Evolutionary conservation across 2,888 invertebrate species (phyloP), one percentile per base, ranked within the genome.

Genomic region (Bimastos eiseni): DNA sequence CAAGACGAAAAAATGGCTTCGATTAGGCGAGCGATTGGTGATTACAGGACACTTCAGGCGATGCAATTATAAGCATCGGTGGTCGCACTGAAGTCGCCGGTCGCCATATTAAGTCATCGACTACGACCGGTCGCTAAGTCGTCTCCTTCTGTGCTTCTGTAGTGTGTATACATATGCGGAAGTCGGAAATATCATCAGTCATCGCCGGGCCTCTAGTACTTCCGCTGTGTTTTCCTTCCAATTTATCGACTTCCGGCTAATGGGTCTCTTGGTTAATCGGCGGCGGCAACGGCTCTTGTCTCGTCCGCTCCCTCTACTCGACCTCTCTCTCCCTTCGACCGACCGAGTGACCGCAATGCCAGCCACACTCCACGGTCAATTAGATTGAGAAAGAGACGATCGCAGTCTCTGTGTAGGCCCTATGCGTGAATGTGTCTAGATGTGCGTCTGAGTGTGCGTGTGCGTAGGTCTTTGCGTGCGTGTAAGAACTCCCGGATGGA

Each of bases 211-310:
- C 70, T 70, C 70, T 70, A 70, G 70, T n/a, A 70, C 70, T 86
- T 86, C 34, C 86, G 86, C 36, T 36, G 36, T 86, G 86, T 86
- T 86, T 86, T 86, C 86, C 86, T 86, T 86, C 37, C 86, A 86
- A 86, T 86, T 86, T 86, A 86, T 86, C 36, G 37, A 37, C 24
- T 86, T 21, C 30, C 83, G 86, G 86, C 86, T 86, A 86, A 86
- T 86, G 86, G 86, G 36, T 30, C 37, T 86, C 86, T 86, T 86
- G 36, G 37, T 86, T 86, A 86, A 86, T 86, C 86, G 34, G 83
- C 83, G 83, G 41, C 41, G 41, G 41, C 41, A 15, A 15, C 41
- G n/a, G 70, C 30, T 70, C 30, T 70, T 70, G 70, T 70, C 70
- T 70, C 70, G 0, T 70, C 70, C 70, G n/a, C 70, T 70, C 70